A percentile compares a stretch with the other conserved stretches of the same genome.
Evolutionary conservation across 2,888 invertebrate species (phyloP).

Genomic region (Biston stratarius): DNA sequence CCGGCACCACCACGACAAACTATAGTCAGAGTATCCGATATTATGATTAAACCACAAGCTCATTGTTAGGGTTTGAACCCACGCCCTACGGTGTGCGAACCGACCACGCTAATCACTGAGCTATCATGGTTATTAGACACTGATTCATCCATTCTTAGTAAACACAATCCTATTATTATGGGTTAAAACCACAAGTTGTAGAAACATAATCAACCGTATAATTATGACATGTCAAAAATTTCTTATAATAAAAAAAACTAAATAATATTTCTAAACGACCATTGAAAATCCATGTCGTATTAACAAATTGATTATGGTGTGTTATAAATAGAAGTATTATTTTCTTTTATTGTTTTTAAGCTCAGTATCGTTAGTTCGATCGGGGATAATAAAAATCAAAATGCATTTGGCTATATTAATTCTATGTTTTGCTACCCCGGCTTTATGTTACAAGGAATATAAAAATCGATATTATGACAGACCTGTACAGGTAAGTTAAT

Average conservation of each 20-base stretch:
- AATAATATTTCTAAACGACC: neutral
- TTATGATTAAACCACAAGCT: too few species aligned
- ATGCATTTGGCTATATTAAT: neutral
- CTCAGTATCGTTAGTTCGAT: neutral
- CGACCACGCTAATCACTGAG: too few species aligned
- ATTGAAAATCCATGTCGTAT: neutral
- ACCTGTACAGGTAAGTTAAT: neutral
- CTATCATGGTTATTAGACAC: too few species aligned
- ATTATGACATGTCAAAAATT: neutral
- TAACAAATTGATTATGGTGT: neutral
- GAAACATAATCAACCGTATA: neutral
- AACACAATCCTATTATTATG: neutral
- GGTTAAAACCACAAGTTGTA: neutral
- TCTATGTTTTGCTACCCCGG: neutral
- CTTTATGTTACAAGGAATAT: neutral
- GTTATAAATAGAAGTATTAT: neutral
- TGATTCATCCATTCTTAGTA: neutral
- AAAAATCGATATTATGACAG: neutral
- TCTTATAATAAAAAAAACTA: neutral
- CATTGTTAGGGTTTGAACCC: too few species aligned
- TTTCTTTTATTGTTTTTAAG: neutral
- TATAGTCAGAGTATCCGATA: too few species aligned
- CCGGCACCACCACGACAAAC: too few species aligned
- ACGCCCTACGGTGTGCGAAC: too few species aligned
- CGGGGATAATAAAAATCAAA: neutral